Evolutionary conservation across 2,888 invertebrate species (phyloP).

Genomic region (Scelioninae gen. 1): DNA sequence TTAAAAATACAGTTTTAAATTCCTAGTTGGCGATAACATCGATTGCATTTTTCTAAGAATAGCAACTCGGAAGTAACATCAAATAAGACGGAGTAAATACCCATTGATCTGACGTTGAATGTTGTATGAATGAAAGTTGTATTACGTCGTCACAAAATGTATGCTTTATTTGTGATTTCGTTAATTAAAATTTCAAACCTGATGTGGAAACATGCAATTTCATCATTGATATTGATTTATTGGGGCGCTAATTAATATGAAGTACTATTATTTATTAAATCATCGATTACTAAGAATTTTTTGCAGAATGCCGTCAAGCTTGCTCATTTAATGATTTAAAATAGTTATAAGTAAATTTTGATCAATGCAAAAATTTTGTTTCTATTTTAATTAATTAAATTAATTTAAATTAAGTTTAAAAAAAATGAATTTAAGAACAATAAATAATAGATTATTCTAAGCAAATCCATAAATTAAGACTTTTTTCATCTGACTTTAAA

Average conservation of each 20-base stretch:
- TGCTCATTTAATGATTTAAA: too few species aligned
- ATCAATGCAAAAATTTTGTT: too few species aligned
- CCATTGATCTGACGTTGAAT: neutral
- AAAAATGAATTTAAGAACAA: too few species aligned
- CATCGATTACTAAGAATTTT: neutral
- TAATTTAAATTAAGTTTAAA: too few species aligned
- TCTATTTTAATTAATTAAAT: too few species aligned
- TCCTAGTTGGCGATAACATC: neutral
- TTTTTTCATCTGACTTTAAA: too few species aligned
- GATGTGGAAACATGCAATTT: neutral
- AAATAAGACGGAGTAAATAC: neutral
- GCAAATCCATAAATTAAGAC: too few species aligned
- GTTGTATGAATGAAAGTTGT: neutral
- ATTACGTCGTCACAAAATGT: neutral
- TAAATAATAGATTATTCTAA: too few species aligned
- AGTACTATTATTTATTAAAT: neutral
- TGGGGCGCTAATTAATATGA: neutral
- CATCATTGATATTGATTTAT: neutral
- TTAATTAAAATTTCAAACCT: neutral
- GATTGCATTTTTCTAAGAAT: slow-evolving; percentile 4
- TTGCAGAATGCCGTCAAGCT: neutral
- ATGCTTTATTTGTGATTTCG: neutral
- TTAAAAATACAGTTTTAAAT: neutral
- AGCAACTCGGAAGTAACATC: slow-evolving; percentile 1
- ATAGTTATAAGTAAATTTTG: too few species aligned